Evolutionary conservation across 2,888 invertebrate genomes (phyloP).

Genomic region (Ornithoptera alexandrae): DNA sequence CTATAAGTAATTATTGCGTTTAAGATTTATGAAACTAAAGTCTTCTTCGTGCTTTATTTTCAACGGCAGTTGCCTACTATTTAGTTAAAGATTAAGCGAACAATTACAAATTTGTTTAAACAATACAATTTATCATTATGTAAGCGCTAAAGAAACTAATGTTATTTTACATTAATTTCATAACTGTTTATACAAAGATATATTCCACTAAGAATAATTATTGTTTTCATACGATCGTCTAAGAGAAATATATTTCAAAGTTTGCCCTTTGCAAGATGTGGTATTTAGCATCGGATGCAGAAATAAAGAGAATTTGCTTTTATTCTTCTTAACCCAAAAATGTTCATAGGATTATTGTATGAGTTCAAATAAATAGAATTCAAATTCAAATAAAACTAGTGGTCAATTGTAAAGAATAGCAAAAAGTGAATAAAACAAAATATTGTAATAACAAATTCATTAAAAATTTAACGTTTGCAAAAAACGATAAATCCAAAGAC

Average conservation of each 20-base stretch:
- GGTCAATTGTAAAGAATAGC: too few species aligned
- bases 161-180: neutral
- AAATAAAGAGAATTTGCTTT: too few species aligned
- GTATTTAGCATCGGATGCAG: too few species aligned
- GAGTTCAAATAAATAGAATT: too few species aligned
- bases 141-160: neutral
- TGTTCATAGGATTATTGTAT: too few species aligned
- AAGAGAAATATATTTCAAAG: neutral
- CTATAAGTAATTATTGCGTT: neutral
- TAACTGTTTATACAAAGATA: neutral
- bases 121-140: constrained; percentile 15
- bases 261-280: too few species aligned
- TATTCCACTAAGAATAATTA: neutral
- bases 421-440: too few species aligned
- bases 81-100: constrained; percentile 3
- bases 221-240: neutral
- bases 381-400: too few species aligned
- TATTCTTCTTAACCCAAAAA: too few species aligned
- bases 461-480: too few species aligned
- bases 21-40: neutral
- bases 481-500: too few species aligned
- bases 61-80: neutral
- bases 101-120: constrained; percentile 7
- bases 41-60: neutral
- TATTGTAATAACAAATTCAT: too few species aligned